These are phyloP conservation scores for Drosophila triauraria DNA, from an alignment of 1,140 invertebrate species.

Conservation along the genomic window DNA sequence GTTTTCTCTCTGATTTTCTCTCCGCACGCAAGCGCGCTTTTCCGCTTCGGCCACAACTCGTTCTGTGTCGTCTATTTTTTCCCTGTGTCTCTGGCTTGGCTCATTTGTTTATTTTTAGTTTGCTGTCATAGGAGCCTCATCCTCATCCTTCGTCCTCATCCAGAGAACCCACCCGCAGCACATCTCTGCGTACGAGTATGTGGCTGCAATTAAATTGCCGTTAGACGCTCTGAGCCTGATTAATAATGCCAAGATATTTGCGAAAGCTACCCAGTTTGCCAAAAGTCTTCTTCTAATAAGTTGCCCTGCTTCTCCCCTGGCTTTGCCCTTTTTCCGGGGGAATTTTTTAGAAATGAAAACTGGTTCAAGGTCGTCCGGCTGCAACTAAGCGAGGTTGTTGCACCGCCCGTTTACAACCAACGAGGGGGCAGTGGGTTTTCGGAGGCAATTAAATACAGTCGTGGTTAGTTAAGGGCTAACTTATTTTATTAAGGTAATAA, in stretches of 20 bases:
- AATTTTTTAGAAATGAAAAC: conserved; percentile 66
- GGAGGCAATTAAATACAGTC: conserved; percentile 18
- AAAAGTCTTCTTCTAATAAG: conserved; percentile 45
- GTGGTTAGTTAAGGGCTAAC: not conserved
- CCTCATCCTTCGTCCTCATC: conserved; percentile 3
- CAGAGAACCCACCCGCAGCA: conserved; percentile 12
- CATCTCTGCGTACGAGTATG: conserved; percentile 26
- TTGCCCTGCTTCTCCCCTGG: conserved; percentile 10
- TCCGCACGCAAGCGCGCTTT: conserved; percentile 47
- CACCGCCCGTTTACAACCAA: conserved; percentile 41
- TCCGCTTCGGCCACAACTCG: conserved; percentile 29
- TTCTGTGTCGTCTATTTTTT: conserved; percentile 29
- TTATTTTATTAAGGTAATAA: not conserved
- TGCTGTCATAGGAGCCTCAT: conserved; percentile 63
- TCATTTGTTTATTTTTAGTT: conserved; percentile 83
- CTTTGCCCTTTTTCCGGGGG: conserved; percentile 9
- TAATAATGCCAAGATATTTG: conserved; percentile 56
- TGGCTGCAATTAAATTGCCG: conserved; percentile 63
- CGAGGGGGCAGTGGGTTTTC: not conserved
- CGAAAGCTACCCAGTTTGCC: conserved; percentile 21
- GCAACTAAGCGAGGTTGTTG: conserved; percentile 76
- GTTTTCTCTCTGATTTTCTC: conserved; percentile 20
- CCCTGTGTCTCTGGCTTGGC: conserved; percentile 51
- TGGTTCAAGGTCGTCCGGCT: conserved; percentile 74
- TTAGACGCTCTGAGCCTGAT: conserved; percentile 60